Percentiles rank a stretch among this genome's conserved stretches.
These are phyloP conservation scores for Leptoclinus maculatus DNA, from an alignment of 2,797 vertebrate genomes.

Conservation along the genomic window DNA sequence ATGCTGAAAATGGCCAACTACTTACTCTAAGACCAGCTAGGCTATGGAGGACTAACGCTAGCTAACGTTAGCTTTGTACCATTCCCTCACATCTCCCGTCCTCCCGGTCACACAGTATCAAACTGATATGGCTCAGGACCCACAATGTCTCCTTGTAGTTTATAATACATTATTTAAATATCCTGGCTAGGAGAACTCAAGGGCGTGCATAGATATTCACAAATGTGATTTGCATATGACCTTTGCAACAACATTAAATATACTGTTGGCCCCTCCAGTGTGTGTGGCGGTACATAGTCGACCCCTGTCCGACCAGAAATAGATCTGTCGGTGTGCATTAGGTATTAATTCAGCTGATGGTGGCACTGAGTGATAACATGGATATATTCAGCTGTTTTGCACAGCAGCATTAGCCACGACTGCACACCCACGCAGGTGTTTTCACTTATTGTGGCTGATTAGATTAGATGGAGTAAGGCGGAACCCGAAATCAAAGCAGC, in stretches of 20 bases:
- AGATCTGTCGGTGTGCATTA: slow-evolving; percentile 36
- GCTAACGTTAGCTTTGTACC: background rate
- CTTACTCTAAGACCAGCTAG: background rate
- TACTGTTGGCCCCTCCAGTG: slow-evolving; percentile 20
- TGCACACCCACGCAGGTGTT: slow-evolving; percentile 34
- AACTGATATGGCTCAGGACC: background rate
- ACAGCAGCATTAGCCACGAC: slow-evolving; percentile 10
- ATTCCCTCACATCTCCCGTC: background rate
- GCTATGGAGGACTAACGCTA: background rate
- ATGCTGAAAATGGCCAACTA: background rate
- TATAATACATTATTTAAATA: background rate
- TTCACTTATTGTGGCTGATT: slow-evolving; percentile 1
- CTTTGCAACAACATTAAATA: slow-evolving; percentile 45
- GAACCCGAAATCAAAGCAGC: no score
- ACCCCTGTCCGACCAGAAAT: slow-evolving; percentile 29
- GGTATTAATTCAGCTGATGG: slow-evolving; percentile 31
- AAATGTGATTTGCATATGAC: slow-evolving; percentile 47
- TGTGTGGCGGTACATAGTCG: slow-evolving; percentile 8
- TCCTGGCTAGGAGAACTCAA: background rate
- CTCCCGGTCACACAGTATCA: background rate
- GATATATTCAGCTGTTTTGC: slow-evolving; percentile 36
- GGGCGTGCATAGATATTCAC: slow-evolving; percentile 1
- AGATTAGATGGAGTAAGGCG: background rate
- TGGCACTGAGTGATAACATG: slow-evolving; percentile 35
- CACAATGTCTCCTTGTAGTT: no score